These are phyloP conservation scores for Microctonus hyperodae DNA, from an alignment of 2,888 invertebrate genomes.

Conservation along the genomic window DNA sequence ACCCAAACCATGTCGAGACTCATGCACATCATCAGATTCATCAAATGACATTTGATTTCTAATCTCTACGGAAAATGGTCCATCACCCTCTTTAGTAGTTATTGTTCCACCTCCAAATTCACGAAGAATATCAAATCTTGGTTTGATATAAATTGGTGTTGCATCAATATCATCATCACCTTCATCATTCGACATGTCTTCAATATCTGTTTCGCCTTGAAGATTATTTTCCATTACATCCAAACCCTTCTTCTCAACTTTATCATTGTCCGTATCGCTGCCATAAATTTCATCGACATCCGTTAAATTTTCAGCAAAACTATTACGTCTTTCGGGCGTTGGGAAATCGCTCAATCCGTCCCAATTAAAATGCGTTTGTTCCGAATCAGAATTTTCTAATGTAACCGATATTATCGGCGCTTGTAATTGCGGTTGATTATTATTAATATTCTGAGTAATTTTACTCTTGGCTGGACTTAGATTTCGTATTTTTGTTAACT, in stretches of 20 bases:
- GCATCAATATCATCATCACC: constrained; percentile 45
- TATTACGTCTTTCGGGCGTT: constrained; percentile 38
- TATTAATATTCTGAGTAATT: constrained; percentile 19
- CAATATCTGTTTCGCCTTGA: constrained; percentile 58
- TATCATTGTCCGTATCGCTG: constrained; percentile 51
- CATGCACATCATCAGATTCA: constrained; percentile 3
- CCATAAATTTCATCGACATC: constrained; percentile 59
- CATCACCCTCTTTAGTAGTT: constrained; percentile 60
- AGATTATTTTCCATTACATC: constrained; percentile 38
- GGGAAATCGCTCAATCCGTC: constrained; percentile 30
- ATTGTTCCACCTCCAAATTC: constrained; percentile 57
- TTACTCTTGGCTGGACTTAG: constrained; percentile 27
- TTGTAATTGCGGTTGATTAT: constrained; percentile 18
- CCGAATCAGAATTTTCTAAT: constrained; percentile 39
- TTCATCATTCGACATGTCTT: constrained; percentile 57
- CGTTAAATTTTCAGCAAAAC: constrained; percentile 54
- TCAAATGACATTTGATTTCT: constrained; percentile 55
- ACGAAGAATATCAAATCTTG: constrained; percentile 50
- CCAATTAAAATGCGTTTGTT: constrained; percentile 21
- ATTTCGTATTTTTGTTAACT: constrained; percentile 44
- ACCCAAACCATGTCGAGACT: constrained; percentile 38
- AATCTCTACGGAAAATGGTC: constrained; percentile 58
- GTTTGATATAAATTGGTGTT: constrained; percentile 46
- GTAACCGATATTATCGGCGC: constrained; percentile 56
- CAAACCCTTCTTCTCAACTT: constrained; percentile 38